phyloP scores from a whole-genome alignment of 2,888 invertebrate genomes.

The Chloroclysta siterata region DNA sequence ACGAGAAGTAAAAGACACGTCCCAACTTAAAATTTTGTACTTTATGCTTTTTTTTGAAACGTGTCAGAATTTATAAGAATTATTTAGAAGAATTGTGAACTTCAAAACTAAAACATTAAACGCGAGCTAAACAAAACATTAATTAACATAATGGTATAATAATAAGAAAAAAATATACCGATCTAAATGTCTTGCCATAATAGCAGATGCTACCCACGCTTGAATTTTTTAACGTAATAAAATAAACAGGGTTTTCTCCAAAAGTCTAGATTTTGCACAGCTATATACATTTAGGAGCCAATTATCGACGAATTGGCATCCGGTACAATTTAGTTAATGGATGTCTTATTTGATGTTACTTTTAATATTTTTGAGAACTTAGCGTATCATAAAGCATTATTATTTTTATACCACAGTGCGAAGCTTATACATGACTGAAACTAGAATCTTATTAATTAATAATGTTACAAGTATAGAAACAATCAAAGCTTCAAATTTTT shows the following conservation, averaged over 20 bases:
- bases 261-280: constrained; percentile 25
- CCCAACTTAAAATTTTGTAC: too few relatives aligned
- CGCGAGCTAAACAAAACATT: constrained; percentile 9
- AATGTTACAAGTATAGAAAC: too few relatives aligned
- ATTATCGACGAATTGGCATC: constrained; percentile 25
- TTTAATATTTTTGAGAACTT: neutral
- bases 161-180: constrained; percentile 27
- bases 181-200: constrained; percentile 23
- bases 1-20: too few relatives aligned
- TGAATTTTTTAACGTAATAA: constrained; percentile 24
- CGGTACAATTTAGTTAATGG: constrained; percentile 20
- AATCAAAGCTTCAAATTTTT: too few relatives aligned
- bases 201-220: constrained; percentile 33
- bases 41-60: too few relatives aligned
- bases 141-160: constrained; percentile 19
- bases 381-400: neutral
- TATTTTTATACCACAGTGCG: neutral
- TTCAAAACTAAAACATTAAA: too few relatives aligned
- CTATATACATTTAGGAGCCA: constrained; percentile 28
- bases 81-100: neutral
- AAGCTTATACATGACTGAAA: neutral
- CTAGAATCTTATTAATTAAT: neutral
- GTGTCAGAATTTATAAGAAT: neutral
- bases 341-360: constrained; percentile 4
- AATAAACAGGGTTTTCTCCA: constrained; percentile 26